Evolutionary conservation across 2,888 invertebrate genomes (phyloP).

Genomic region (Ypsolopha sequella): DNA sequence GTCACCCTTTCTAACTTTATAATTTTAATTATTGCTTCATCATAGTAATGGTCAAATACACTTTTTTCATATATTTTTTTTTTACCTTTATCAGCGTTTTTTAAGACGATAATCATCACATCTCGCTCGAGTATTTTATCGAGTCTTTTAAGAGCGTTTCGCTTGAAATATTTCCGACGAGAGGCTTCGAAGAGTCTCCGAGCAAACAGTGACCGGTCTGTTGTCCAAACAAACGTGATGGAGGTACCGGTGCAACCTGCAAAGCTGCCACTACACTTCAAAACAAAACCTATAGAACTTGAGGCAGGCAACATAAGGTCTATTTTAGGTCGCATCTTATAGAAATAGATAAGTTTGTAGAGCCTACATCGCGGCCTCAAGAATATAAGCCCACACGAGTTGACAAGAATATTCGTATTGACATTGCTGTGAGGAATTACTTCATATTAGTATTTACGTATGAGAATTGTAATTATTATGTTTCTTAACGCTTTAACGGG

Average conservation of each 20-base stretch:
- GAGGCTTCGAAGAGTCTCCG: slow-evolving; percentile 51
- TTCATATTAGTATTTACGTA: slow-evolving; percentile 32
- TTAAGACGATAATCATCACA: slow-evolving; percentile 15
- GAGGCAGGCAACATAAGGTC: background rate
- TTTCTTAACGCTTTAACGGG: no score
- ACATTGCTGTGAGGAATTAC: slow-evolving; percentile 26
- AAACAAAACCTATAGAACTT: background rate
- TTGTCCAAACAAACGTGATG: slow-evolving; percentile 49
- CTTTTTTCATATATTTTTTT: background rate
- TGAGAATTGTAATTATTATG: slow-evolving; percentile 44
- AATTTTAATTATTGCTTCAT: no score
- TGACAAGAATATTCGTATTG: slow-evolving; percentile 44
- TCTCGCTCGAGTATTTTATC: slow-evolving; percentile 6
- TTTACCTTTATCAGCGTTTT: background rate
- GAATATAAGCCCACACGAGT: slow-evolving; percentile 31
- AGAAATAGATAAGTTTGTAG: background rate
- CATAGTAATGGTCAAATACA: background rate
- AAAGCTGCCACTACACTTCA: background rate
- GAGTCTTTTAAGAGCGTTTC: slow-evolving; percentile 35
- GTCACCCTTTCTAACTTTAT: no score
- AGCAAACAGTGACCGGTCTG: slow-evolving; percentile 64
- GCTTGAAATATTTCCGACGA: slow-evolving; percentile 51
- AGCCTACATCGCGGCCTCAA: background rate
- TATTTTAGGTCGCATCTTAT: background rate
- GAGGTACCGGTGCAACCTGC: slow-evolving; percentile 3